Evolutionary conservation across 2,888 invertebrate genomes (phyloP).

Genomic region (Watsonalla cultraria): DNA sequence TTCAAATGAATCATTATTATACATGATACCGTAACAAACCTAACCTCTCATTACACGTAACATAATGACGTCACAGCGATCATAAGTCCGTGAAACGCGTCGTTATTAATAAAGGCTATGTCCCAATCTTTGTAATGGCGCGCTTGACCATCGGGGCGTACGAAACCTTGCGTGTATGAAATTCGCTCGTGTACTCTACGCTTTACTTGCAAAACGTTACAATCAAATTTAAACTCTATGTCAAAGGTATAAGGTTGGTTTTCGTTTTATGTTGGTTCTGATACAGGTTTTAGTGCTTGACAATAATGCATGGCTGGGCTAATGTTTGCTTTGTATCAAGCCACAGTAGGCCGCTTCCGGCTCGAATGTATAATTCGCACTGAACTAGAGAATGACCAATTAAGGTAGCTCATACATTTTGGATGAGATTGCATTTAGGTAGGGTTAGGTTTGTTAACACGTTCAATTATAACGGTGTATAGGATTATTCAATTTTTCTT

Average conservation of each 20-base stretch:
- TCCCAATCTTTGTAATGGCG: conserved; percentile 71
- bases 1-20: too few relatives aligned
- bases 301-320: conserved; percentile 77
- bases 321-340: conserved; percentile 76
- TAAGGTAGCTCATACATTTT: conserved; percentile 72
- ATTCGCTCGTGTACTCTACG: conserved; percentile 28
- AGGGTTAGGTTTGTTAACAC: not conserved
- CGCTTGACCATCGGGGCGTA: conserved; percentile 63
- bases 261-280: conserved; percentile 9
- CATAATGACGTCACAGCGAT: conserved; percentile 1
- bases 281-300: conserved; percentile 61
- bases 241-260: conserved; percentile 5
- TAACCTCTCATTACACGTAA: not conserved
- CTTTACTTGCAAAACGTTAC: conserved; percentile 5
- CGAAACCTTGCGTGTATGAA: conserved; percentile 60
- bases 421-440: conserved; percentile 49
- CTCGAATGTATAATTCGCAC: conserved; percentile 69
- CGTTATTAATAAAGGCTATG: conserved; percentile 68
- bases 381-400: conserved; percentile 63
- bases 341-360: conserved; percentile 68
- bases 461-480: too few relatives aligned
- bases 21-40: not conserved
- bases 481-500: too few relatives aligned
- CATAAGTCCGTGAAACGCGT: conserved; percentile 55
- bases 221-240: conserved; percentile 12